A percentile compares a stretch with the other conserved stretches of the same genome.
phyloP scores from a whole-genome alignment of 2,888 invertebrate species.

The Minunthozetes semirufus region DNA sequence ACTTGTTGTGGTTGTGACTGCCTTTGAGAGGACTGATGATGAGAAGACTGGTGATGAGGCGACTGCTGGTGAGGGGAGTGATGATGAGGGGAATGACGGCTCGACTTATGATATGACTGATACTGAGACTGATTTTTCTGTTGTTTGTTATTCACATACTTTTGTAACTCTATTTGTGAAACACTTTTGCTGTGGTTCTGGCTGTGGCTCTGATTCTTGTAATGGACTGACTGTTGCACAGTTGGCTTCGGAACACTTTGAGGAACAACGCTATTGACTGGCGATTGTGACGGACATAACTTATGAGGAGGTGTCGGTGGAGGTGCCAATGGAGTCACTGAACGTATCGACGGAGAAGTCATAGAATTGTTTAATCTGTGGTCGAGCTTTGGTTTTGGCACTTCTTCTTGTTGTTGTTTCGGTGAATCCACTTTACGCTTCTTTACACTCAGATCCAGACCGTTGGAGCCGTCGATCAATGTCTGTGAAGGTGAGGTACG shows the following conservation, averaged over 20 bases:
- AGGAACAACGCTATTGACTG: slow-evolving; percentile 12
- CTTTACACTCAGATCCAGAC: slow-evolving; percentile 33
- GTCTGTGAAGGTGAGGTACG: slow-evolving; percentile 32
- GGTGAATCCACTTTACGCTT: not conserved
- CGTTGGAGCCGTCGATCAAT: slow-evolving; percentile 1
- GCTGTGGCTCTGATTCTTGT: not conserved
- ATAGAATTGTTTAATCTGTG: not conserved
- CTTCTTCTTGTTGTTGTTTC: not conserved
- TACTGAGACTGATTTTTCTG: not conserved
- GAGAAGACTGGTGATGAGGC: not conserved
- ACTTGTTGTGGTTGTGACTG: not conserved
- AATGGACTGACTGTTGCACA: not conserved
- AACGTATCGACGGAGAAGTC: not conserved
- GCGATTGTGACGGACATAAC: not conserved
- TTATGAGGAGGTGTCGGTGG: not conserved
- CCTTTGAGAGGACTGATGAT: not conserved
- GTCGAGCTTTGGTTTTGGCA: slow-evolving; percentile 22
- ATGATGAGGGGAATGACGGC: not conserved
- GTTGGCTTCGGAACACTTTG: not conserved
- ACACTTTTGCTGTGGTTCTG: not conserved
- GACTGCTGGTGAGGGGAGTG: not conserved
- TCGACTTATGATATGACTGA: not conserved
- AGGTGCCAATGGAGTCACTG: not conserved
- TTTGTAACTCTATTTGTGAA: slow-evolving; percentile 13
- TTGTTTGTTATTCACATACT: slow-evolving; percentile 2